Evolutionary conservation across 2,888 invertebrate genomes (phyloP), one percentile per base, ranked within the genome.

Genomic region (Drosophila suboccidentalis): DNA sequence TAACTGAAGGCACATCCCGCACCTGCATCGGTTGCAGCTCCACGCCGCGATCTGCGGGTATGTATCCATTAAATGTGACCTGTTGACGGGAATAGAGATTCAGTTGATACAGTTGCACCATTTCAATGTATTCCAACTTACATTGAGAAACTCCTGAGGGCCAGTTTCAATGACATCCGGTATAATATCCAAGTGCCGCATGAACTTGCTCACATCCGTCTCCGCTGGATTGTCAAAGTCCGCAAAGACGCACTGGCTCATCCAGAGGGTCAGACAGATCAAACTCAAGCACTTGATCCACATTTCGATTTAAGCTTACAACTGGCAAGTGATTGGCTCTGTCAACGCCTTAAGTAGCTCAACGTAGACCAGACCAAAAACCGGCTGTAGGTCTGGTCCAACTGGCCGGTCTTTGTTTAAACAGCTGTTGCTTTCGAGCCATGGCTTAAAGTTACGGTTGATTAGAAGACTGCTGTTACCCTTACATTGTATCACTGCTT

Each of bases 1-100:
- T 71, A 34, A 92, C 54, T 11, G 36, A 0, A 43, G 80, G 72
- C 64, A 68, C 58, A 60, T 91, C 83, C 4, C 89, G 85, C 10
- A 91, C 91, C 77, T 95, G 94, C 0, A 95, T 95, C 0, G 96
- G 96, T 0, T 96, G 96, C 67, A 97, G 92, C 74, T 94, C 94
- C 78, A 96, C 95, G 29, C 97, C 97, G 47, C 95, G 87, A 55
- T 92, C 90, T 1, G 94, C 95, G 10, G 87, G 91, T 4, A 93
- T 92, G 5, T 94, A 94, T 3, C 84, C 90, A 5, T 80, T 58
- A 55, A 87, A 92, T 0, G 75, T 79, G 5, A 92, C 78, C 93
- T 91, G 10, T 13, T 36, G 17, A 1, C 3, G 4, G 34, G 34
- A 2, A 10, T 8, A 15, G 13, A 4, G 5, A 44, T n/a, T 51